These are phyloP conservation scores for Tetragonisca angustula DNA, from an alignment of 2,888 invertebrate species.

Conservation along the genomic window DNA sequence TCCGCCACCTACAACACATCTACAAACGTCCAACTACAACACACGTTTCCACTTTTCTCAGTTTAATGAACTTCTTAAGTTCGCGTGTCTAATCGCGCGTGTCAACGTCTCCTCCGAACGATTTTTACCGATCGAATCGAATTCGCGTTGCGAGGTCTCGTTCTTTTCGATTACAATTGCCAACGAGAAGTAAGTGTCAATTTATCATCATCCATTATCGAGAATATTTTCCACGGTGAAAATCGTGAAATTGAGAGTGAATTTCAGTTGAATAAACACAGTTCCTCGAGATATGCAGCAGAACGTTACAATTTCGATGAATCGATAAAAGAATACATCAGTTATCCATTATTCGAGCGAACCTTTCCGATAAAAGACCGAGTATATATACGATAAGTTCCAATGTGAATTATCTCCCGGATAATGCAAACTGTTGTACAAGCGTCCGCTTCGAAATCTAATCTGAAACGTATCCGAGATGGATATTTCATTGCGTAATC, in stretches of 20 bases:
- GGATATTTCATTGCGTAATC: not conserved
- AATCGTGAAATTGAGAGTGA: not conserved
- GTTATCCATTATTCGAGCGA: not conserved
- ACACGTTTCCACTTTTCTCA: conserved; percentile 33
- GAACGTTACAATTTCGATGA: not conserved
- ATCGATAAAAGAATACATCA: not conserved
- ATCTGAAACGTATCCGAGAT: not conserved
- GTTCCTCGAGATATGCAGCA: not conserved
- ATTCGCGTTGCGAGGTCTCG: not conserved
- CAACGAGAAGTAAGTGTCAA: not conserved
- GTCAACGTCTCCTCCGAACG: conserved; percentile 73
- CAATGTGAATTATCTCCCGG: not conserved
- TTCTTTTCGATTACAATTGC: not conserved
- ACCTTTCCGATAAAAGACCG: not conserved
- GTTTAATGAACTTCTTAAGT: conserved; percentile 79
- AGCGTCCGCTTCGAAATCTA: not conserved
- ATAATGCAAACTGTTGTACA: not conserved
- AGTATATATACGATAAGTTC: not conserved
- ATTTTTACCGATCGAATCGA: conserved; percentile 64
- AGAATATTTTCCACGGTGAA: not conserved
- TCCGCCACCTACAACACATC: conserved; percentile 38
- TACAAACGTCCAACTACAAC: conserved; percentile 41
- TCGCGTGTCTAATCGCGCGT: conserved; percentile 78
- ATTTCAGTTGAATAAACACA: not conserved
- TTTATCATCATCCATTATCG: not conserved